Evolutionary conservation across 2,888 invertebrate species (phyloP), one percentile per base, ranked within the genome.

Genomic region (Melangyna quadrimaculata): DNA sequence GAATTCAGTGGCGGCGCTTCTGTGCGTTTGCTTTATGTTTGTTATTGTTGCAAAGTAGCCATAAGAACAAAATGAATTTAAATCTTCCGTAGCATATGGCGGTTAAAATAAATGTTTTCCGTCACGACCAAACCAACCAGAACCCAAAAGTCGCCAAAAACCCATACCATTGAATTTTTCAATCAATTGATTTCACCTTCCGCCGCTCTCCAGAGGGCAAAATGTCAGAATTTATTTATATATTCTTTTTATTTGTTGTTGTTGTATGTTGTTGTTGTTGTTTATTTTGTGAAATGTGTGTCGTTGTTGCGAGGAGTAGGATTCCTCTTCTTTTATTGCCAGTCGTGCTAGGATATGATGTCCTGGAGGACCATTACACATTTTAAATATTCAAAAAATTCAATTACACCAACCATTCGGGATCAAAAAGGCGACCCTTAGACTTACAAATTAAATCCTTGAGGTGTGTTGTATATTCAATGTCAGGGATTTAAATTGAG

Each of bases 301-400:
- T 40, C 12, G 19, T 24, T 32, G 19, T 59, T 35, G 35, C n/a
- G 53, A 4, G 24, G 12, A n/a, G n/a, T n/a, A 1, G 22, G 43
- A 57, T 75, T 67, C n/a, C 45, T 45, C 14, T 48, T 45, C 14
- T 48, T 61, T 35, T 59, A 40, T 55, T 63, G 45, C 17, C 51
- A 40, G n/a, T 75, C 32, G 55, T 78, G 55, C 78, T 53, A 10
- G 43, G 45, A n/a, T n/a, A n/a, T 3, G 14, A 72, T 82, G 45
- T 65, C 65, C 45, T 65, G 43, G 14, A 65, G 65, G 65, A 45
- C 74, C 74, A 79, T 72, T 77, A 61, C 59, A 32, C 32, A 51
- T 80, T 77, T 71, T 72, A 80, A 75, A 84, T 75, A 84, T 80
- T 84, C 61, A 67, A 77, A 75, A 84, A 84, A 84, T 84, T 77